These are phyloP conservation scores for Scaptomyza tumidula DNA, from an alignment of 2,888 invertebrate species.

Conservation along the genomic window DNA sequence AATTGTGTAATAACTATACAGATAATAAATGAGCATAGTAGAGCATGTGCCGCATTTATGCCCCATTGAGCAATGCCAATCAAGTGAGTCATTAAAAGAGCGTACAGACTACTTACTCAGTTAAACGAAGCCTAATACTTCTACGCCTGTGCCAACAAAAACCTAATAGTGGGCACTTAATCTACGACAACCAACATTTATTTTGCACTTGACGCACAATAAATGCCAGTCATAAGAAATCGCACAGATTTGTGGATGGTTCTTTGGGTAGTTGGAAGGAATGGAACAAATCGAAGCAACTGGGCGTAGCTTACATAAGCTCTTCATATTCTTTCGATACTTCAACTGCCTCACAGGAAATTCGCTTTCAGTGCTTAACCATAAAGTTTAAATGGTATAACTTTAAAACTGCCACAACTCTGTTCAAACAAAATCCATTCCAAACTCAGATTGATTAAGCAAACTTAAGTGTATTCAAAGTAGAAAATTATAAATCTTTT, in stretches of 20 bases:
- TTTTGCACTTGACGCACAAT: conserved; percentile 74
- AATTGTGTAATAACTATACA: conserved; percentile 69
- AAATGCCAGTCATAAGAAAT: conserved; percentile 24
- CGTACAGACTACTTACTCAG: neutral
- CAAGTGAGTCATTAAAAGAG: conserved; percentile 60
- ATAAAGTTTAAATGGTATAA: no score
- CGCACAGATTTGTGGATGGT: neutral
- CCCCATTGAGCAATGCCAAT: conserved; percentile 64
- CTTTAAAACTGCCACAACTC: neutral
- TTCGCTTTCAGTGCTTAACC: neutral
- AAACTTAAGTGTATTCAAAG: neutral
- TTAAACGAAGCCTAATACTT: conserved; percentile 19
- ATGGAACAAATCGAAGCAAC: neutral
- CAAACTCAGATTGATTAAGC: neutral
- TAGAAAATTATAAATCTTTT: neutral
- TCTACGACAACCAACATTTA: conserved; percentile 66
- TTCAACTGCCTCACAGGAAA: neutral
- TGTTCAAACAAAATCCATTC: neutral
- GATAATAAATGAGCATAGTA: conserved; percentile 66
- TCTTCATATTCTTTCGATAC: neutral
- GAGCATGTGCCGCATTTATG: conserved; percentile 69
- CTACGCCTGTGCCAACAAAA: conserved; percentile 2
- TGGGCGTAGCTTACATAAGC: neutral
- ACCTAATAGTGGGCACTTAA: conserved; percentile 66
- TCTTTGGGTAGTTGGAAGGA: neutral